phyloP scores from a whole-genome alignment of 2,888 invertebrate species.

The Carpatolechia fugitivella region DNA sequence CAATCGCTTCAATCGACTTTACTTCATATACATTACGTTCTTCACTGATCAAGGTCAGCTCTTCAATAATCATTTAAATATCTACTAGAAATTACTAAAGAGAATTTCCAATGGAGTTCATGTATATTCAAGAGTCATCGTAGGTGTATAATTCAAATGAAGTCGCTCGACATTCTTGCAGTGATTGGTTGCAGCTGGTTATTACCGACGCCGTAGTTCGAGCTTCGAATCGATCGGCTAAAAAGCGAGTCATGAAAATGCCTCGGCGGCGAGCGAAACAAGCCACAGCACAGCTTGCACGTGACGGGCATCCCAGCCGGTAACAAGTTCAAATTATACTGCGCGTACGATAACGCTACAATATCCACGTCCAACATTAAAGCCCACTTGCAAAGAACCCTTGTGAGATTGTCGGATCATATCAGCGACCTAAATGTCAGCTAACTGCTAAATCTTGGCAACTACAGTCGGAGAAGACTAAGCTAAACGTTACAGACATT shows the following conservation, averaged over 20 bases:
- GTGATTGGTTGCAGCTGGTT: background rate
- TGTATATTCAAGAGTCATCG: background rate
- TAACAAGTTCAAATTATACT: background rate
- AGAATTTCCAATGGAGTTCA: too few species aligned
- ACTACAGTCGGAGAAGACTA: too few species aligned
- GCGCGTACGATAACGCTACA: background rate
- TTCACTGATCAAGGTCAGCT: constrained; percentile 4
- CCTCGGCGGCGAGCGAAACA: background rate
- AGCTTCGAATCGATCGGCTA: background rate
- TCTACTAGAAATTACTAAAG: too few species aligned
- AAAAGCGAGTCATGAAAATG: constrained; percentile 6
- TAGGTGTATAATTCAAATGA: constrained; percentile 3
- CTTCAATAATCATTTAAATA: too few species aligned
- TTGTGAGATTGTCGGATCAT: background rate
- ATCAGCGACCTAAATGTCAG: background rate
- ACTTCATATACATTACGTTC: background rate
- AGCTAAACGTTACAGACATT: too few species aligned
- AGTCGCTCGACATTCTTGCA: background rate
- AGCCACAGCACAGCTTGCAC: background rate
- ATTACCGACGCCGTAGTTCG: background rate
- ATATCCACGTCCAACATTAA: background rate
- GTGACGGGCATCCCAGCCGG: constrained; percentile 1
- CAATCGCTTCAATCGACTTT: constrained; percentile 10
- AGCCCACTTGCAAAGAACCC: background rate
- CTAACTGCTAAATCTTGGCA: too few species aligned